A percentile compares a stretch with the other conserved stretches of the same genome.
Evolutionary conservation across 1,140 invertebrate species (phyloP).

Genomic region (Frieseomelitta varia): DNA sequence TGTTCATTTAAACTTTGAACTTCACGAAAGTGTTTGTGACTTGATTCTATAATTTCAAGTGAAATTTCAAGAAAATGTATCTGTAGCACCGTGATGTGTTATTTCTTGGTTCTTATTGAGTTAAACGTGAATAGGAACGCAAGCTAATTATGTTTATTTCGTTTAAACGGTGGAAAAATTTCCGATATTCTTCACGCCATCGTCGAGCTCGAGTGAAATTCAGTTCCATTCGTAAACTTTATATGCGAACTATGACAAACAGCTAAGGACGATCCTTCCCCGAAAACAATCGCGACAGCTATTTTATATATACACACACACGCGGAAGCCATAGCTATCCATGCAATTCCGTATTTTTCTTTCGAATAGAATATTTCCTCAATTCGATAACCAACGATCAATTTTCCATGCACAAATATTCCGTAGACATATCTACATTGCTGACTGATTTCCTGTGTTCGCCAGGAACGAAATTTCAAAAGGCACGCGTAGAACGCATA

Average conservation of each 20-base stretch:
- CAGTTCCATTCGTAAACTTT: neutral
- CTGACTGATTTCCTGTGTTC: neutral
- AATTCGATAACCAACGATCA: slow-evolving; percentile 1
- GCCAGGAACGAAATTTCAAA: neutral
- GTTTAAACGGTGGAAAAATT: neutral
- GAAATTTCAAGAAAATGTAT: no score
- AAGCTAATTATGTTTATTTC: neutral
- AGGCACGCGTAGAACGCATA: neutral
- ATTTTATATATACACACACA: neutral
- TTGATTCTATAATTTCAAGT: no score
- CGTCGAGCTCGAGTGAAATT: no score
- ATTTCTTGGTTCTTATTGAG: no score
- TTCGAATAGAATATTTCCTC: slow-evolving; percentile 14
- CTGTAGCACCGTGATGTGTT: no score
- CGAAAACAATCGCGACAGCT: neutral
- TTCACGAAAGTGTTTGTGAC: no score
- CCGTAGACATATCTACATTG: neutral
- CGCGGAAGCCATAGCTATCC: neutral
- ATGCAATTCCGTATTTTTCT: slow-evolving; percentile 11
- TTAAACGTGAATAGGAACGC: neutral
- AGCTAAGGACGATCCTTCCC: neutral
- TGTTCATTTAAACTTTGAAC: no score
- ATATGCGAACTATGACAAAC: neutral
- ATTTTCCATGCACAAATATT: slow-evolving; percentile 11
- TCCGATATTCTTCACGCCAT: neutral